Evolutionary conservation across 2,888 invertebrate genomes (phyloP), one percentile per base, ranked within the genome.

Genomic region (Hybos culiciformis): DNA sequence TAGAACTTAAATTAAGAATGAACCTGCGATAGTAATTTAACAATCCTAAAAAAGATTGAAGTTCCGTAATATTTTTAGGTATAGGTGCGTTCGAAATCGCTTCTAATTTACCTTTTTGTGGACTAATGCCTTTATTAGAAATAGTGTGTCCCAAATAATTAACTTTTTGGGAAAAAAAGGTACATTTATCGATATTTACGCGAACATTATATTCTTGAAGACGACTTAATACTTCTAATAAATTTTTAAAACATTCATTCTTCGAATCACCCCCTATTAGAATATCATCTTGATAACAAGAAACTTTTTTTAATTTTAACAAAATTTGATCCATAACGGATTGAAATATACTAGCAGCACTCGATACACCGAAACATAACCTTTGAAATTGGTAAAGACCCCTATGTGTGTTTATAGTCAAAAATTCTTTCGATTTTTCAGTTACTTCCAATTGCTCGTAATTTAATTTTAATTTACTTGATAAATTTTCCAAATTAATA

Each of bases 401-500:
- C 21, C 34, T 37, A 20, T 33, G 34, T 5, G 37, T 57, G 43
- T 53, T 56, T 17, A 56, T 48, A n/a, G 50, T 50, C 23, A 50
- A 42, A 17, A 50, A 43, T 38, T 52, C 34, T 38, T 50, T 6
- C 31, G 47, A 53, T 11, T 39, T 32, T 31, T 48, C 47, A 5
- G 33, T 15, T 12, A 53, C 44, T 36, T 17, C 6, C 17, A 53
- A 17, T 37, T 52, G 52, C 20, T 44, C n/a, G 43, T 34, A 50
- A 52, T 12, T 23, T n/a, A n/a, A n/a, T n/a, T n/a, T n/a, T n/a
- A n/a, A n/a, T 36, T 14, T 3, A 12, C 20, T 36, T 5, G 8
- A 5, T n/a, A n/a, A n/a, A n/a, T n/a, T n/a, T n/a, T n/a, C n/a
- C n/a, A n/a, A n/a, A n/a, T n/a, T n/a, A n/a, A n/a, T n/a, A n/a